These are phyloP conservation scores for Urocynchramus pylzowi DNA, from an alignment of 2,113 vertebrate genomes.

Conservation along the genomic window DNA sequence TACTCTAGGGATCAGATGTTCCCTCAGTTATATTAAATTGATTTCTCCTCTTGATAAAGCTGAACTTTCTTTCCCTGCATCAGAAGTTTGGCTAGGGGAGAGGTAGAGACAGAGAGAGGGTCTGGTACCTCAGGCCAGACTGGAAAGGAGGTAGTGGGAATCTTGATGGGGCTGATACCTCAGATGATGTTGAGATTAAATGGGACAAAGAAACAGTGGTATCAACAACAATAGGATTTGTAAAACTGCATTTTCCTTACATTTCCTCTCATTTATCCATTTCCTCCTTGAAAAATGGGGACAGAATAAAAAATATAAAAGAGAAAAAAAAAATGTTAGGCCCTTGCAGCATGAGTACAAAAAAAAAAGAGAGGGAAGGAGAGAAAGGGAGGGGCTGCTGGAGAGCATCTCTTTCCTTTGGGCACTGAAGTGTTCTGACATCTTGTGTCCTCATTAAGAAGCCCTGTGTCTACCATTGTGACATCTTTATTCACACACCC, in stretches of 20 bases:
- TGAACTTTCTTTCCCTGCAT: not conserved
- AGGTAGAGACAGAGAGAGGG: not conserved
- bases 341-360: not conserved
- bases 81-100: not conserved
- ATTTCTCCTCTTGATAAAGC: not conserved
- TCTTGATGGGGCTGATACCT: not conserved
- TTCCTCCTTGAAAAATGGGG: not conserved
- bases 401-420: constrained; percentile 61
- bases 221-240: not conserved
- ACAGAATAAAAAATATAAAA: constrained; percentile 15
- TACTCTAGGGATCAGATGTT: not conserved
- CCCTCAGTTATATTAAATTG: not conserved
- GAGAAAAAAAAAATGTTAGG: not conserved
- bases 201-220: not conserved
- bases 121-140: not conserved
- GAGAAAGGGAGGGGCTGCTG: not conserved
- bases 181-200: not conserved
- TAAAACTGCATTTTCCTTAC: not conserved
- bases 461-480: constrained; percentile 67
- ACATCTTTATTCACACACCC: constrained; percentile 77
- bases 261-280: not conserved
- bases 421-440: constrained; percentile 64
- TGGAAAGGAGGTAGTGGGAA: not conserved
- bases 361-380: not conserved
- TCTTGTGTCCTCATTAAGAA: constrained; percentile 78